A percentile compares a stretch with the other conserved stretches of the same genome.
Evolutionary conservation across 2,888 invertebrate species (phyloP).

Genomic region (Diaperis boleti): DNA sequence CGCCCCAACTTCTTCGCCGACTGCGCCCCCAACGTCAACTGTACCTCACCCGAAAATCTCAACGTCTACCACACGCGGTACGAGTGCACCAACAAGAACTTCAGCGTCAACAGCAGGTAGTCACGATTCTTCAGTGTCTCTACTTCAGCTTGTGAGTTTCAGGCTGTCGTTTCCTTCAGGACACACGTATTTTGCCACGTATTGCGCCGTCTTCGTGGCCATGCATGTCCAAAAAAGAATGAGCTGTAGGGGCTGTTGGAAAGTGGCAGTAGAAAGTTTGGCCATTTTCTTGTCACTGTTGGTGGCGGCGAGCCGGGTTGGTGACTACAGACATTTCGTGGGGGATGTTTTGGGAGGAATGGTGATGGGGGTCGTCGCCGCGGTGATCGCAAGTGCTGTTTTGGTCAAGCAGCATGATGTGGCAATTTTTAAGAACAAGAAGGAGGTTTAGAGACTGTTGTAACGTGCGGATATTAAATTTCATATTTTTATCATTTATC

Average conservation of each 20-base stretch:
- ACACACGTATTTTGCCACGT: slow-evolving; percentile 5
- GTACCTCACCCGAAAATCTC: slow-evolving; percentile 15
- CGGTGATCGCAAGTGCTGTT: no score
- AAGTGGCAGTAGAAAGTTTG: neutral
- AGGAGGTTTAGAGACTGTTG: no score
- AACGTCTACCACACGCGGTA: slow-evolving; percentile 7
- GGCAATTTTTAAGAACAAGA: no score
- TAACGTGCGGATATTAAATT: no score
- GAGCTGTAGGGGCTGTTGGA: no score
- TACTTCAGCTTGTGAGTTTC: no score
- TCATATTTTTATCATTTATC: no score
- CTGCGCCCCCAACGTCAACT: slow-evolving; percentile 13
- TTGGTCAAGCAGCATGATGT: no score
- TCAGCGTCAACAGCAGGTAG: slow-evolving; percentile 7
- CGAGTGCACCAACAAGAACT: slow-evolving; percentile 15
- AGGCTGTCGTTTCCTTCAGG: slow-evolving; percentile 24
- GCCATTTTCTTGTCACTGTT: neutral
- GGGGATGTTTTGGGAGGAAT: slow-evolving; percentile 6
- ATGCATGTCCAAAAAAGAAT: slow-evolving; percentile 13
- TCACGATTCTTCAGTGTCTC: neutral
- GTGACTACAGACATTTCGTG: slow-evolving; percentile 5
- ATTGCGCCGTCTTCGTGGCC: slow-evolving; percentile 3
- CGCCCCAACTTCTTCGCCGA: slow-evolving; percentile 5
- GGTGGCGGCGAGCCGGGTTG: slow-evolving; percentile 5
- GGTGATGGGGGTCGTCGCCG: neutral